These are phyloP conservation scores for Phaethornis superciliosus DNA, from an alignment of 2,113 vertebrate genomes.

Conservation along the genomic window DNA sequence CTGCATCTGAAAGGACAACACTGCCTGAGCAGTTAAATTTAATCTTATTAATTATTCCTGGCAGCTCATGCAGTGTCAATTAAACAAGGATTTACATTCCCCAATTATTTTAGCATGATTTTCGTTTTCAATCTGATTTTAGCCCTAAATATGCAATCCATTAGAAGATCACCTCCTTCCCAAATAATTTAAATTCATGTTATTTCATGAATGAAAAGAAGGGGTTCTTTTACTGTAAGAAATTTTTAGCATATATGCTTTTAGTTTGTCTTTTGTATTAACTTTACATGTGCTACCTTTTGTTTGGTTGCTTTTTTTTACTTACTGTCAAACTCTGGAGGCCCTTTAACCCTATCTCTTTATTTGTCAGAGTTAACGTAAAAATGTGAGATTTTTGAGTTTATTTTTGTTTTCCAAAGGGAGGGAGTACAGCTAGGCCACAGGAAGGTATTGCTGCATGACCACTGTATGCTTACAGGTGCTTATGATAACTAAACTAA, in stretches of 20 bases:
- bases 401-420: neutral
- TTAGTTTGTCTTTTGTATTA: neutral
- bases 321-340: neutral
- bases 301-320: neutral
- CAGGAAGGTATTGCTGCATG: neutral
- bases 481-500: neutral
- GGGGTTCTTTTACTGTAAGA: neutral
- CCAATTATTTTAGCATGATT: neutral
- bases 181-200: neutral
- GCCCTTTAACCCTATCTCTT: neutral
- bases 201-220: neutral
- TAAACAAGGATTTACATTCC: conserved; percentile 49
- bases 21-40: conserved; percentile 45
- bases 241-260: neutral
- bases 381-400: neutral
- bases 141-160: conserved; percentile 3
- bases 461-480: neutral
- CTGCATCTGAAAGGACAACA: conserved; percentile 22
- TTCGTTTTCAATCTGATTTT: conserved; percentile 16
- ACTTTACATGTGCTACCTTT: neutral
- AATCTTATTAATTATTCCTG: conserved; percentile 37
- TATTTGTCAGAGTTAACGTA: neutral
- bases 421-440: neutral
- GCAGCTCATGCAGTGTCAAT: neutral
- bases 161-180: neutral